Conservation (phyloP, 2,113 vertebrate genomes). For the Tor tambroides region DNA sequence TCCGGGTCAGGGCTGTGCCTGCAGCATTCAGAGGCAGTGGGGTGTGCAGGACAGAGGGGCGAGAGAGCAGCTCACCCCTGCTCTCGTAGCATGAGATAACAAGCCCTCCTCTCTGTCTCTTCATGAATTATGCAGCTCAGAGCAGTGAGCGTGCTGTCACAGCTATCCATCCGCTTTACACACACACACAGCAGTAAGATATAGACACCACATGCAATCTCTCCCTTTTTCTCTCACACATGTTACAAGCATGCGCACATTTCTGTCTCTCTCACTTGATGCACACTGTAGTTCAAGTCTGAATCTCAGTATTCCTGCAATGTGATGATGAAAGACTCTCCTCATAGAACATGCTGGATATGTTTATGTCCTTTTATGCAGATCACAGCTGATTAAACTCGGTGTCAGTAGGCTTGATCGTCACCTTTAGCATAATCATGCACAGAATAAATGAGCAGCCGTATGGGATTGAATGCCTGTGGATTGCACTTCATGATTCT, state of each 20-base stretch:
- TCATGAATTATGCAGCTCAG: constrained; percentile 26
- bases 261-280: constrained; percentile 21
- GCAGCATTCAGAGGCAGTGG: background rate
- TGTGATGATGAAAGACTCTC: constrained; percentile 3
- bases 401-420: background rate
- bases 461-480: background rate
- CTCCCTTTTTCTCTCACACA: background rate
- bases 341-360: constrained; percentile 34
- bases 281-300: background rate
- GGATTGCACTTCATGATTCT: background rate
- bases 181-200: background rate
- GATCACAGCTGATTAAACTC: constrained; percentile 28
- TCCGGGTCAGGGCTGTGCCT: constrained; percentile 7
- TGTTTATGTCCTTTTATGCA: constrained; percentile 25
- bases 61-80: constrained; percentile 28
- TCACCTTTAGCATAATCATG: constrained; percentile 31
- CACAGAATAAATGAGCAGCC: constrained; percentile 26
- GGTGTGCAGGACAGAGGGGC: background rate
- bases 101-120: constrained; percentile 30
- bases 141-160: constrained; percentile 32
- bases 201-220: constrained; percentile 2
- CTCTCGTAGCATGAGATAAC: constrained; percentile 29
- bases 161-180: background rate
- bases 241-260: background rate
- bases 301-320: constrained; percentile 24